Evolutionary conservation across 2,888 invertebrate species (phyloP), one percentile per base, ranked within the genome.

Genomic region (Mythimna vitellina): DNA sequence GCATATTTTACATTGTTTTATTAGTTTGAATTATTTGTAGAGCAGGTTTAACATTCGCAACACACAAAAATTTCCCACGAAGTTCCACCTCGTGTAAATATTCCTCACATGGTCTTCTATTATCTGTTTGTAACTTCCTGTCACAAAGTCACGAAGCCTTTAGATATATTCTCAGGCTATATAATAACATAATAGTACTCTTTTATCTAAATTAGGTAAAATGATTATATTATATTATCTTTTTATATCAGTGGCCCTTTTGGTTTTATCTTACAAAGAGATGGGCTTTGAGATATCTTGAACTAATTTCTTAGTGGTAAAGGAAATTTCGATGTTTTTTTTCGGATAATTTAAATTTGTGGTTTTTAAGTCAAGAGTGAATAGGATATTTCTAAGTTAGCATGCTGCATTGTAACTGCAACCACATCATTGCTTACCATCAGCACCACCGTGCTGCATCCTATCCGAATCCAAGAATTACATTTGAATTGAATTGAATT

Each of bases 101-200:
- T 17, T 46, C 46, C 17, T 20, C 46, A 46, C 17, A 20, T 20
- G 20, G 12, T 42, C 22, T 66, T 53, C 29, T 54, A 22, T 53
- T 65, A n/a, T 61, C 32, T 65, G 56, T 65, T 71, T 65, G 32
- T 69, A 57, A 10, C 53, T 81, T 76, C 77, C 81, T 63, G 79
- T 80, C 56, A 58, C 65, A 22, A 1, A 22, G 46, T 61, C 80
- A 76, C 76, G 51, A 42, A 76, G 53, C 17, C 54, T 56, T 46
- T 35, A n/a, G n/a, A 14, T 29, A 25, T 51, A n/a, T 65, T 77
- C 77, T 61, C 81, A 73, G 38, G 17, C 67, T 65, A 9, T 20
- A 20, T 64, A 63, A 77, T 64, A 63, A 63, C 51, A 61, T 61
- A 69, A 73, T 80, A 10, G 14, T 64, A n/a, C n/a, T 54, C 10